phyloP scores from a whole-genome alignment of 1,140 invertebrate genomes.

The Cecropterus lyciades region DNA sequence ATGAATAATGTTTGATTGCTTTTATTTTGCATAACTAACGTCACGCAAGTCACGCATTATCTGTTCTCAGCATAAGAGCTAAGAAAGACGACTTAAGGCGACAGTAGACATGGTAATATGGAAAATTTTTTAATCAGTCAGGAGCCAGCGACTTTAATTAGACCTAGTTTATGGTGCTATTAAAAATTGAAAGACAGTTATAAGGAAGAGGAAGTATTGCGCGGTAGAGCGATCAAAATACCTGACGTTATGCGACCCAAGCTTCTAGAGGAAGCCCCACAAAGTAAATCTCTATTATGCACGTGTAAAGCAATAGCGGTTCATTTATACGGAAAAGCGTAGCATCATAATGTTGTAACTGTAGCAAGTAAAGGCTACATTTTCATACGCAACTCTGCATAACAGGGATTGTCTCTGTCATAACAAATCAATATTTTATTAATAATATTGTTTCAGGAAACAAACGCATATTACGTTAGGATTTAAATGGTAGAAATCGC shows the following conservation, averaged over 20 bases:
- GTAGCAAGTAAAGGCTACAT: background rate
- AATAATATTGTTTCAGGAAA: too few species aligned
- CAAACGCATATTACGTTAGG: too few species aligned
- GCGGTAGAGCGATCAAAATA: slow-evolving; percentile 22
- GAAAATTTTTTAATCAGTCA: background rate
- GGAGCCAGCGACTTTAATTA: slow-evolving; percentile 3
- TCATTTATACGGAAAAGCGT: slow-evolving; percentile 11
- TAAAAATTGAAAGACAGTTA: slow-evolving; percentile 17
- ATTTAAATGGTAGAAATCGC: too few species aligned
- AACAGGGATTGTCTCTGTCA: too few species aligned
- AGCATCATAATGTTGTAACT: background rate
- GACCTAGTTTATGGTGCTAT: slow-evolving; percentile 15
- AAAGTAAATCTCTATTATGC: slow-evolving; percentile 5
- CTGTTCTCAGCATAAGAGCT: too few species aligned
- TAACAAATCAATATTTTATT: too few species aligned
- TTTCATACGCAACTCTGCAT: background rate
- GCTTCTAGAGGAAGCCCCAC: slow-evolving; percentile 4
- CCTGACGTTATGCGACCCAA: slow-evolving; percentile 3
- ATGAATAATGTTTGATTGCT: too few species aligned
- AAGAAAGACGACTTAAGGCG: background rate
- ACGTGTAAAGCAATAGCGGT: background rate
- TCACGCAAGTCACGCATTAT: too few species aligned
- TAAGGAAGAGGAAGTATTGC: slow-evolving; percentile 25
- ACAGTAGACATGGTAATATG: background rate
- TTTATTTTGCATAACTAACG: too few species aligned